phyloP scores from a whole-genome alignment of 2,113 vertebrate species.

The Actenoides hombroni region DNA sequence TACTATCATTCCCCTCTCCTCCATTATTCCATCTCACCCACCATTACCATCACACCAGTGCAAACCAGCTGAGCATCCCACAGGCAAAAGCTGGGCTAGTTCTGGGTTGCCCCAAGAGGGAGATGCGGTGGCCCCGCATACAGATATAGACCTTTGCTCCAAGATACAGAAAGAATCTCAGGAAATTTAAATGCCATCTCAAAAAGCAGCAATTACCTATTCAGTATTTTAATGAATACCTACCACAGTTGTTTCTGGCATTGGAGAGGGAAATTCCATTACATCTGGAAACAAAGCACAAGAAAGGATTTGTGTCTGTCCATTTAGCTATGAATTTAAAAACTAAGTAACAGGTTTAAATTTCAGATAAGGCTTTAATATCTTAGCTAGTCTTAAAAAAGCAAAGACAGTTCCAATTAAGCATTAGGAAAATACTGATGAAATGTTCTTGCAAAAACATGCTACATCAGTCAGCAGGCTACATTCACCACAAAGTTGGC shows the following conservation, averaged over 20 bases:
- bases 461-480: neutral
- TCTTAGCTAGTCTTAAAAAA: neutral
- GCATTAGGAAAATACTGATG: neutral
- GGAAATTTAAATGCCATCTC: neutral
- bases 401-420: neutral
- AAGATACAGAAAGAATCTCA: neutral
- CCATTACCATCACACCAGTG: neutral
- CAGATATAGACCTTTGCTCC: neutral
- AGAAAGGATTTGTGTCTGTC: neutral
- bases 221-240: neutral
- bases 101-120: neutral
- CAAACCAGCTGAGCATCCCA: neutral
- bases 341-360: neutral
- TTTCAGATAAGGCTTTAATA: neutral
- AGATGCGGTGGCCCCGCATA: neutral
- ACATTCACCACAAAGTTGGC: neutral
- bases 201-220: neutral
- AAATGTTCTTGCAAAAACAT: neutral
- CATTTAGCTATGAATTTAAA: neutral
- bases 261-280: slow-evolving; percentile 80
- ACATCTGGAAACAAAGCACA: slow-evolving; percentile 76
- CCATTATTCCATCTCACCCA: neutral
- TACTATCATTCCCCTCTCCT: neutral
- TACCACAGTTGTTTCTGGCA: slow-evolving; percentile 80
- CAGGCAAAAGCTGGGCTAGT: neutral